phyloP scores from a whole-genome alignment of 2,113 vertebrate genomes.

The Fregata magnificens region DNA sequence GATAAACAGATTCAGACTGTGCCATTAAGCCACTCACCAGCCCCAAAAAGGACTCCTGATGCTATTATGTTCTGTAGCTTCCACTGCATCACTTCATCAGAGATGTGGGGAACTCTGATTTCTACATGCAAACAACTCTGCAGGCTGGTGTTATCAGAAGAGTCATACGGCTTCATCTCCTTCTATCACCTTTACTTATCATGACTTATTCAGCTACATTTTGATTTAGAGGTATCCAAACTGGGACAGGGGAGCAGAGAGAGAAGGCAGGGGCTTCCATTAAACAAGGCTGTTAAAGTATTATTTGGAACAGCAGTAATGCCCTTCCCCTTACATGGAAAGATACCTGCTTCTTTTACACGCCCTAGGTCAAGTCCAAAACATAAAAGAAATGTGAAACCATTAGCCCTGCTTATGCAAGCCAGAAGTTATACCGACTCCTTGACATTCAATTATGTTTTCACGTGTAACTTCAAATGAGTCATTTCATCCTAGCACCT shows the following conservation, averaged over 20 bases:
- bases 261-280: background rate
- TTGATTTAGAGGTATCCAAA: background rate
- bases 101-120: background rate
- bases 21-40: background rate
- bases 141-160: background rate
- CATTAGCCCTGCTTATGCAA: background rate
- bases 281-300: background rate
- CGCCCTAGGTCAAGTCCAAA: background rate
- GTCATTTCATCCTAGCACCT: constrained; percentile 16
- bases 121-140: background rate
- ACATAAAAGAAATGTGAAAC: background rate
- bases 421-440: background rate
- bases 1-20: background rate
- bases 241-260: background rate
- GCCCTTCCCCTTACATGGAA: background rate
- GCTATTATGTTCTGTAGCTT: background rate
- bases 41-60: background rate
- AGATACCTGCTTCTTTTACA: background rate
- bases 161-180: background rate
- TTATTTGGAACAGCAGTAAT: background rate
- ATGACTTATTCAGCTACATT: background rate
- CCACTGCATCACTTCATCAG: background rate
- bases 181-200: background rate
- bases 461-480: background rate
- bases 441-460: background rate